These are phyloP conservation scores for Danio jaintianensis DNA, from an alignment of 2,797 vertebrate genomes.

Conservation along the genomic window DNA sequence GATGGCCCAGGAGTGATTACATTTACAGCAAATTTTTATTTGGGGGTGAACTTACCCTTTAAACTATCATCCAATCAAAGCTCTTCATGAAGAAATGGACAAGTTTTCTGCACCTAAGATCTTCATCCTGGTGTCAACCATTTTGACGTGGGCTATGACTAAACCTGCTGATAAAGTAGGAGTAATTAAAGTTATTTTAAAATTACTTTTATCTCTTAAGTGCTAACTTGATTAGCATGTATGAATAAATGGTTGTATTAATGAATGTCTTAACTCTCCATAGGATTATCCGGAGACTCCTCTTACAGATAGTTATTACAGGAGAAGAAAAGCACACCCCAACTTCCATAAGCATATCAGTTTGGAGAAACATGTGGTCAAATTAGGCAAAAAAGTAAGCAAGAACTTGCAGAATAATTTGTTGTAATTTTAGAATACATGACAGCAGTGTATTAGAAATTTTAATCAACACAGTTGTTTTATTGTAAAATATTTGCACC, in stretches of 20 bases:
- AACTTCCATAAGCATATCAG: constrained; percentile 83
- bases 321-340: constrained; percentile 85
- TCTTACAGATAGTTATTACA: constrained; percentile 87
- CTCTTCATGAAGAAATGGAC: constrained; percentile 76
- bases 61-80: constrained; percentile 70
- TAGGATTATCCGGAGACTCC: constrained; percentile 83
- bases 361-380: constrained; percentile 86
- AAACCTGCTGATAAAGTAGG: constrained; percentile 83
- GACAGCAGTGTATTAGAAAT: no score
- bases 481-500: no score
- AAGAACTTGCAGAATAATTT: not conserved
- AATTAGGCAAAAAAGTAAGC: constrained; percentile 89
- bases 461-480: no score
- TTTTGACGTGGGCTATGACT: constrained; percentile 91
- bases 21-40: no score
- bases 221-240: not conserved
- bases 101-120: constrained; percentile 81
- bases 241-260: not conserved
- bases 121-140: constrained; percentile 91
- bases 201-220: not conserved
- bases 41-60: no score
- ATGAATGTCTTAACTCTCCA: constrained; percentile 14
- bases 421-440: no score
- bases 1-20: no score
- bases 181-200: not conserved